These are phyloP conservation scores for Cheumatopsyche charites DNA, from an alignment of 1,140 invertebrate species.

Conservation along the genomic window DNA sequence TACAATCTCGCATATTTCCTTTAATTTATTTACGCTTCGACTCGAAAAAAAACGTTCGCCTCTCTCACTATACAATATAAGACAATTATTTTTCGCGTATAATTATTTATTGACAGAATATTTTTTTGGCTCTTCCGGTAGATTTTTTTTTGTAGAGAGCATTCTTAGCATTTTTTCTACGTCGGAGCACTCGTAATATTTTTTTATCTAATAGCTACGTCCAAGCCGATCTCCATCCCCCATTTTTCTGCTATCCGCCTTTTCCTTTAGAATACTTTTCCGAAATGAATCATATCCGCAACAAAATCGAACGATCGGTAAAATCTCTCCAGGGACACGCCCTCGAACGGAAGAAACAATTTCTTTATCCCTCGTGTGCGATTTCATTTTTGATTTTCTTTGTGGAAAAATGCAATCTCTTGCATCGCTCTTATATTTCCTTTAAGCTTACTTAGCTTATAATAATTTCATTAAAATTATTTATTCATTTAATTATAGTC, in stretches of 20 bases:
- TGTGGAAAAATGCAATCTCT: neutral
- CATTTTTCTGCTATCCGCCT: neutral
- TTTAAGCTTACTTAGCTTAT: no score
- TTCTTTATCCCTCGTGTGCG: neutral
- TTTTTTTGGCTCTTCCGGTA: neutral
- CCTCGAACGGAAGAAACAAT: conserved; percentile 12
- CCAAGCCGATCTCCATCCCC: neutral
- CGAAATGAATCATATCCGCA: conserved; percentile 13
- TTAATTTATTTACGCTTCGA: no score
- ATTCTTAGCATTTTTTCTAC: conserved; percentile 5
- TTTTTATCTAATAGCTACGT: conserved; percentile 18
- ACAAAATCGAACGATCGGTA: conserved; percentile 12
- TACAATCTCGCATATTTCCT: no score
- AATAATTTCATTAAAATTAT: no score
- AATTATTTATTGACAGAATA: no score
- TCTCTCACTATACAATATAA: no score
- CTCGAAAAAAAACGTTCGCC: no score
- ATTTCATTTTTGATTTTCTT: neutral
- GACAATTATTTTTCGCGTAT: no score
- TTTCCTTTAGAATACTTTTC: neutral
- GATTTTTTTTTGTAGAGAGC: neutral
- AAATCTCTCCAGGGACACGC: conserved; percentile 2
- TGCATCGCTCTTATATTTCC: neutral
- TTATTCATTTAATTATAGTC: no score
- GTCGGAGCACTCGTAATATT: neutral